These are phyloP conservation scores for Neodon shergylaensis DNA, from an alignment of 2,113 vertebrate species.

Conservation along the genomic window DNA sequence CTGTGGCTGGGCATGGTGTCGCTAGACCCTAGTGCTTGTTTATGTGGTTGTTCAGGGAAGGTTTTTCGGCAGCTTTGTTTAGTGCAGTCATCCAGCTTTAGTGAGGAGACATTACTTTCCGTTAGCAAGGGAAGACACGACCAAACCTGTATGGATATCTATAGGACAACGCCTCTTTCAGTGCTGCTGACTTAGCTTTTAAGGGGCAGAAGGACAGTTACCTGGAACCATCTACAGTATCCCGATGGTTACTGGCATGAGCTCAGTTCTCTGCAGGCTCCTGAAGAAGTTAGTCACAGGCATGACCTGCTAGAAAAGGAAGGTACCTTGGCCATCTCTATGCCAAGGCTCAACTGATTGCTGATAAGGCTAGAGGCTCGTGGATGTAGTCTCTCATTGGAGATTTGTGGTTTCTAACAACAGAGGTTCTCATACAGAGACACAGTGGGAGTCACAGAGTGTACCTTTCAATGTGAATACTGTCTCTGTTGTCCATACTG, in stretches of 20 bases:
- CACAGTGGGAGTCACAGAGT: background rate
- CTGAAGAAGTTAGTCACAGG: background rate
- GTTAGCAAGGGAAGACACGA: conserved; percentile 24
- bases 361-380: background rate
- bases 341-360: background rate
- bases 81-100: background rate
- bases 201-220: background rate
- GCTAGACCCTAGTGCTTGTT: background rate
- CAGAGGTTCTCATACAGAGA: background rate
- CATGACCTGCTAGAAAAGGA: background rate
- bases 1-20: background rate
- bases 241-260: background rate
- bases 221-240: background rate
- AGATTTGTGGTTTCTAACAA: background rate
- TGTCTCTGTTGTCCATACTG: background rate
- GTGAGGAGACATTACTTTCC: conserved; percentile 24
- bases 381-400: background rate
- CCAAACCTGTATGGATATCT: background rate
- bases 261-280: background rate
- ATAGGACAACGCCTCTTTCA: background rate
- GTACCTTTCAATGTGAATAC: background rate
- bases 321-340: background rate
- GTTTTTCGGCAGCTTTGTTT: background rate
- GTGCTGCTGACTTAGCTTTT: background rate
- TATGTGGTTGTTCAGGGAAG: background rate